A percentile compares a stretch with the other conserved stretches of the same genome.
Evolutionary conservation across 2,888 invertebrate species (phyloP).

Genomic region (Camptogramma bilineatum): DNA sequence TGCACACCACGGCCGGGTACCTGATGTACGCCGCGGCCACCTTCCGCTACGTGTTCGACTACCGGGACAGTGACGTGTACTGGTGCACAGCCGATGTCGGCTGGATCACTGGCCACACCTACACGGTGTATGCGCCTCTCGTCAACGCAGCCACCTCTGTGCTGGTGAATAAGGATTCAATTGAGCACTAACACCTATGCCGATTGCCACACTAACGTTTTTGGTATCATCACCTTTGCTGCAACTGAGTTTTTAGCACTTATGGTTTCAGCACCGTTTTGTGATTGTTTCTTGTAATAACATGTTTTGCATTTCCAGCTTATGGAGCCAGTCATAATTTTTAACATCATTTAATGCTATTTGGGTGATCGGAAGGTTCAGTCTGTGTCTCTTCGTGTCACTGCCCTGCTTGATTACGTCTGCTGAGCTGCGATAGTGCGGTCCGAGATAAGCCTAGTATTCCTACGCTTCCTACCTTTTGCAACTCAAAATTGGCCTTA

Average conservation of each 20-base stretch:
- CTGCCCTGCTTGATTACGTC: background rate
- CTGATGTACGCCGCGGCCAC: conserved; percentile 96
- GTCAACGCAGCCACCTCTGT: conserved; percentile 97
- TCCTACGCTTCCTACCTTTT: background rate
- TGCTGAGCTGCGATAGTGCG: background rate
- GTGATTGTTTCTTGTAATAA: conserved; percentile 5
- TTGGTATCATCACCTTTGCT: conserved; percentile 16
- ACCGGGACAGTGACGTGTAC: conserved; percentile 92
- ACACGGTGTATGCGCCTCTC: conserved; percentile 97
- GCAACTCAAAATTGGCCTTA: background rate
- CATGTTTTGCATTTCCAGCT: conserved; percentile 27
- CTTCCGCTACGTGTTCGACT: conserved; percentile 98
- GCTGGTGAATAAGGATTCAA: conserved; percentile 86
- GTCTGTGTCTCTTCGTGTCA: background rate
- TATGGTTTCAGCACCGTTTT: conserved; percentile 17
- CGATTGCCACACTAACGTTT: conserved; percentile 19
- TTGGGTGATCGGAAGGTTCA: background rate
- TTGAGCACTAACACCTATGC: conserved; percentile 17
- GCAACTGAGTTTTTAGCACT: conserved; percentile 23
- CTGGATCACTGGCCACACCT: conserved; percentile 98
- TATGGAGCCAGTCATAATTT: conserved; percentile 5
- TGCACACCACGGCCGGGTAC: conserved; percentile 98
- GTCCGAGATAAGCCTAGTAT: background rate
- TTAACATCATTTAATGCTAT: background rate
- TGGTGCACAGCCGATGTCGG: conserved; percentile 99